Evolutionary conservation across 2,888 invertebrate genomes (phyloP).

Genomic region (Agrochola macilenta): DNA sequence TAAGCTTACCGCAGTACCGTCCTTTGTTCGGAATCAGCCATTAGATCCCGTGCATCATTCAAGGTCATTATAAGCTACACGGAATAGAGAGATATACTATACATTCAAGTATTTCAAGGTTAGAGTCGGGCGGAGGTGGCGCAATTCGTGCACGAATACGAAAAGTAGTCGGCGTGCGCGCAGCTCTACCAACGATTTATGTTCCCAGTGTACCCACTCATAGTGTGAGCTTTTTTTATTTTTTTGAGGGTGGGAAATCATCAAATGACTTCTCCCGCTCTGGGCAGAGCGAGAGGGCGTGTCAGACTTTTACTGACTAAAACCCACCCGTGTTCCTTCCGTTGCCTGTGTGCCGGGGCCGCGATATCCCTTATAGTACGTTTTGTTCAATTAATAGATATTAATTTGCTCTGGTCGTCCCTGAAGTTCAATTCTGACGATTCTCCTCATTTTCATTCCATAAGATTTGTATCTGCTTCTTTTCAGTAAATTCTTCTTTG

Average conservation of each 20-base stretch:
- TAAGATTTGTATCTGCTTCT: background rate
- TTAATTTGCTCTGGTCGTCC: background rate
- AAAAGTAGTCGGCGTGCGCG: conserved; percentile 39
- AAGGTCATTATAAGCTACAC: conserved; percentile 54
- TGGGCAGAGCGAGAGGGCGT: too few species aligned
- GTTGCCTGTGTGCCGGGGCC: too few species aligned
- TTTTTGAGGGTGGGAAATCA: too few species aligned
- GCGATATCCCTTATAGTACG: too few species aligned
- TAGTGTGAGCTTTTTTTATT: background rate
- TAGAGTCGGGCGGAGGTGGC: conserved; percentile 43
- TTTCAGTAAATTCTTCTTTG: background rate
- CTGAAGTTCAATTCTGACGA: background rate
- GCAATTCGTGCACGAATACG: conserved; percentile 50
- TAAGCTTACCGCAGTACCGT: conserved; percentile 37
- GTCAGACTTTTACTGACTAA: too few species aligned
- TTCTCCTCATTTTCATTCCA: background rate
- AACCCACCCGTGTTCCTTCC: too few species aligned
- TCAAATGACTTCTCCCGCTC: too few species aligned
- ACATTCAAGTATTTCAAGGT: conserved; percentile 61
- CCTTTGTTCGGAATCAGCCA: conserved; percentile 46
- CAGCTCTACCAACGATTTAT: conserved; percentile 37
- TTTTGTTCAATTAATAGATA: too few species aligned
- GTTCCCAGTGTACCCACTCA: conserved; percentile 26
- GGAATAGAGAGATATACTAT: conserved; percentile 39
- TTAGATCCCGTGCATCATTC: conserved; percentile 39